Evolutionary conservation across 2,888 invertebrate genomes (phyloP).

Genomic region (Leptinotarsa peninsularis): DNA sequence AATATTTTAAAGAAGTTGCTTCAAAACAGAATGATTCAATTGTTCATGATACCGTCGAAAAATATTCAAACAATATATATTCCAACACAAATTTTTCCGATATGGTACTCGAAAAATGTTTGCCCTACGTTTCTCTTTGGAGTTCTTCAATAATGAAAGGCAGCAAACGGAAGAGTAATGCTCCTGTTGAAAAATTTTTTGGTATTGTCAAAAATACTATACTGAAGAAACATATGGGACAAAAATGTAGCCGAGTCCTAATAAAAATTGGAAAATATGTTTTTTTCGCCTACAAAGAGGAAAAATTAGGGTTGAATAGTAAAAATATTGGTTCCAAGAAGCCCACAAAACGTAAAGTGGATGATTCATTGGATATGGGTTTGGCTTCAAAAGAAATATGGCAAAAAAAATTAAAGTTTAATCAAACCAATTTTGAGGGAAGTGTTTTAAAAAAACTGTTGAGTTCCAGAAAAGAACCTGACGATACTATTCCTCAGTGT

Average conservation of each 20-base stretch:
- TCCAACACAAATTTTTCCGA: background rate
- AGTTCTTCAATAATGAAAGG: slow-evolving; percentile 19
- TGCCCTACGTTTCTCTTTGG: slow-evolving; percentile 30
- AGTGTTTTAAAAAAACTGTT: background rate
- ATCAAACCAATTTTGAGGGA: background rate
- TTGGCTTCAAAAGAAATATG: background rate
- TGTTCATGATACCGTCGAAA: background rate
- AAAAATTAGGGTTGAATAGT: background rate
- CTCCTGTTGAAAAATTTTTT: background rate
- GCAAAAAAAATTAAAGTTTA: background rate
- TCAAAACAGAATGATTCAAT: background rate
- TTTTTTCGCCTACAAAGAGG: slow-evolving; percentile 5
- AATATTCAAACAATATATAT: background rate
- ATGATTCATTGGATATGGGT: background rate
- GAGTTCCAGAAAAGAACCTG: background rate
- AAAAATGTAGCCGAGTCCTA: background rate
- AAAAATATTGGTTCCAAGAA: slow-evolving; percentile 2
- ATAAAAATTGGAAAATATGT: slow-evolving; percentile 1
- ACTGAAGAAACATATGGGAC: background rate
- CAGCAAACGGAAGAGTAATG: slow-evolving; percentile 18
- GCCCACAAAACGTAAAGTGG: background rate
- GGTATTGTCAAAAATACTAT: background rate
- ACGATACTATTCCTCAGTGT: background rate
- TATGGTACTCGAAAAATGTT: slow-evolving; percentile 21
- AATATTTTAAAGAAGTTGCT: background rate